phyloP scores from a whole-genome alignment of 1,140 invertebrate species.

The Diorhabda sublineata region DNA sequence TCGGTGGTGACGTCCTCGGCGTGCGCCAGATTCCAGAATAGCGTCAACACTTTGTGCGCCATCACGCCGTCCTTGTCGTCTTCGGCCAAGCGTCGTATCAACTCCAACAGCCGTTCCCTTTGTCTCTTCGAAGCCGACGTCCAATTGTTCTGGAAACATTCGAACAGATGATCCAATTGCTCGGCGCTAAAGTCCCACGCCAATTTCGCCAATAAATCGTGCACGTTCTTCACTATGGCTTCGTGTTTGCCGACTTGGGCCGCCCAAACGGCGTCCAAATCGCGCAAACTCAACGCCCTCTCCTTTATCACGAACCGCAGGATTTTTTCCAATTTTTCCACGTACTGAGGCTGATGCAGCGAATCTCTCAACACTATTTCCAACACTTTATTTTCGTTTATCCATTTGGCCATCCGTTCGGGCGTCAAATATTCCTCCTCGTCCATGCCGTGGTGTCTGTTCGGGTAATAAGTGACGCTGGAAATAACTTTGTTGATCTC shows the following conservation, averaged over 20 bases:
- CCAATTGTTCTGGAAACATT: slow-evolving; percentile 94
- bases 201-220: slow-evolving; percentile 92
- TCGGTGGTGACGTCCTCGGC: slow-evolving; percentile 94
- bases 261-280: slow-evolving; percentile 93
- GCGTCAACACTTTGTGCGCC: slow-evolving; percentile 94
- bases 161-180: slow-evolving; percentile 95
- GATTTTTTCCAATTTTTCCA: slow-evolving; percentile 97
- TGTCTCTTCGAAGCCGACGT: slow-evolving; percentile 94
- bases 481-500: slow-evolving; percentile 98
- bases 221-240: slow-evolving; percentile 95
- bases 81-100: slow-evolving; percentile 91
- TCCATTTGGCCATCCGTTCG: slow-evolving; percentile 95
- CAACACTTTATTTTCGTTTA: slow-evolving; percentile 92
- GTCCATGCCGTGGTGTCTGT: slow-evolving; percentile 61
- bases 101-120: slow-evolving; percentile 89
- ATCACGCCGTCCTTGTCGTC: slow-evolving; percentile 97
- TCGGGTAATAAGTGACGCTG: slow-evolving; percentile 82
- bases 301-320: slow-evolving; percentile 95
- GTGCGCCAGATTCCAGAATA: slow-evolving; percentile 97
- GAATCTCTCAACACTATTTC: slow-evolving; percentile 94
- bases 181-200: slow-evolving; percentile 98
- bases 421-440: slow-evolving; percentile 94
- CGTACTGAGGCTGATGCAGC: slow-evolving; percentile 95
- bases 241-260: slow-evolving; percentile 94
- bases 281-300: slow-evolving; percentile 82